Evolutionary conservation across 2,113 vertebrate genomes (phyloP).

Genomic region (Meles meles): DNA sequence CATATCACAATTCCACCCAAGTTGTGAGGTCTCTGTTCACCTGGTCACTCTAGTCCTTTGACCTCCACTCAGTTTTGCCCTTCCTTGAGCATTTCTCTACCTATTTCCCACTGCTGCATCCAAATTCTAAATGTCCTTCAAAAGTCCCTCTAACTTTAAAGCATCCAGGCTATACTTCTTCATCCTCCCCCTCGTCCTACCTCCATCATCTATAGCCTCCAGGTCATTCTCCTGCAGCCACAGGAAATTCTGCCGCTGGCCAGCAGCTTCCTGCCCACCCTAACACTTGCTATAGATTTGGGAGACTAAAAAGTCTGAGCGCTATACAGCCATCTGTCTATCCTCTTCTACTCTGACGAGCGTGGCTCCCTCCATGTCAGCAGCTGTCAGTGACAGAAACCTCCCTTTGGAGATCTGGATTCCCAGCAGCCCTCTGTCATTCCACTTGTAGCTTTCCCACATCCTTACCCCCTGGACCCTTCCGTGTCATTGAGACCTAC

Average conservation of each 20-base stretch:
- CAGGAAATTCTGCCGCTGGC: not conserved
- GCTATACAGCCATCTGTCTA: not conserved
- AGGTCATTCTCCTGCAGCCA: not conserved
- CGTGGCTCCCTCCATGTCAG: not conserved
- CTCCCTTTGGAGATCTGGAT: not conserved
- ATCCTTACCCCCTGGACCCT: not conserved
- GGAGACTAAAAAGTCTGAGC: not conserved
- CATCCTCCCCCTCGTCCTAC: not conserved
- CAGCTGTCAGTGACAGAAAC: not conserved
- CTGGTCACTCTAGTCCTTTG: not conserved
- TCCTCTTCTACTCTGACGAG: not conserved
- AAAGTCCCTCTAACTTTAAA: constrained; percentile 3
- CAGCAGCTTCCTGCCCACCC: not conserved
- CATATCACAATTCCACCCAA: not conserved
- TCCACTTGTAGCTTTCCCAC: not conserved
- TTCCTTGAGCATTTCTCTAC: not conserved
- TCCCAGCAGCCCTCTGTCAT: not conserved
- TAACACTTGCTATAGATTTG: not conserved
- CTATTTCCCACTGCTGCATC: not conserved
- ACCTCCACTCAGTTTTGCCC: not conserved
- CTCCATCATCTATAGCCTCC: not conserved
- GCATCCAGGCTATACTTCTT: not conserved
- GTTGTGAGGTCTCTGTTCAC: not conserved
- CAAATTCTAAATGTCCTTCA: not conserved
- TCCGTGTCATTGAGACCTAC: not conserved